These are phyloP conservation scores for Sarcoramphus papa DNA, from an alignment of 2,797 vertebrate species.

Conservation along the genomic window DNA sequence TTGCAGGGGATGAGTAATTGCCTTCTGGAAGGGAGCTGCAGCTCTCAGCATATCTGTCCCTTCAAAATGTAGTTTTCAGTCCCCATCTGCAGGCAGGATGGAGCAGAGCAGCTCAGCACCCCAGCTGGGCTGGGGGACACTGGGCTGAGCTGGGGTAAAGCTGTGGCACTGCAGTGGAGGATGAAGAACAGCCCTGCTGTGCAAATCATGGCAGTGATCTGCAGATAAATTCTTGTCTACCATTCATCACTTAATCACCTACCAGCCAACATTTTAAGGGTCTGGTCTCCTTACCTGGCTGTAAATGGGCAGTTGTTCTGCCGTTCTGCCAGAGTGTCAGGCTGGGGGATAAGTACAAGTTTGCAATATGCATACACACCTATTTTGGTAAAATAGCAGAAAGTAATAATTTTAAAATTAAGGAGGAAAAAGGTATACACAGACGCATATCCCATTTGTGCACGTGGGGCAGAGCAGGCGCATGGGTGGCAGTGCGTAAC, in stretches of 20 bases:
- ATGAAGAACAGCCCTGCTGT: background rate
- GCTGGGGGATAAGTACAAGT: background rate
- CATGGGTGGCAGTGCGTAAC: fast-evolving
- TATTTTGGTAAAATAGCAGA: background rate
- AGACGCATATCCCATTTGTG: fast-evolving
- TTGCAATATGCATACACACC: too few relatives aligned
- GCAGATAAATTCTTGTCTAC: background rate
- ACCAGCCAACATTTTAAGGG: background rate
- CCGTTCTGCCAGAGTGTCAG: background rate
- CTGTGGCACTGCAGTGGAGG: background rate
- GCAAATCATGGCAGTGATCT: background rate
- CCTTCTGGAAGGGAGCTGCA: background rate
- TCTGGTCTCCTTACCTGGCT: background rate
- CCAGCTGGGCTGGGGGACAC: background rate
- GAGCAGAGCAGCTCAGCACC: conserved; percentile 39
- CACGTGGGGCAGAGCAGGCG: background rate
- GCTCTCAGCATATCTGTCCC: background rate
- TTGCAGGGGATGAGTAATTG: background rate
- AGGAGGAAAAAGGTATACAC: background rate
- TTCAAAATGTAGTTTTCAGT: conserved; percentile 40
- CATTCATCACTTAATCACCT: background rate
- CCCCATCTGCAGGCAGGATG: conserved; percentile 57
- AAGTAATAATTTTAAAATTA: background rate
- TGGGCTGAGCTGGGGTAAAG: background rate
- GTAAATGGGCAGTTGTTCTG: background rate